Base-by-base conservation (phyloP, 2,888 invertebrate genomes). In the Anagyrus pseudococci region DNA sequence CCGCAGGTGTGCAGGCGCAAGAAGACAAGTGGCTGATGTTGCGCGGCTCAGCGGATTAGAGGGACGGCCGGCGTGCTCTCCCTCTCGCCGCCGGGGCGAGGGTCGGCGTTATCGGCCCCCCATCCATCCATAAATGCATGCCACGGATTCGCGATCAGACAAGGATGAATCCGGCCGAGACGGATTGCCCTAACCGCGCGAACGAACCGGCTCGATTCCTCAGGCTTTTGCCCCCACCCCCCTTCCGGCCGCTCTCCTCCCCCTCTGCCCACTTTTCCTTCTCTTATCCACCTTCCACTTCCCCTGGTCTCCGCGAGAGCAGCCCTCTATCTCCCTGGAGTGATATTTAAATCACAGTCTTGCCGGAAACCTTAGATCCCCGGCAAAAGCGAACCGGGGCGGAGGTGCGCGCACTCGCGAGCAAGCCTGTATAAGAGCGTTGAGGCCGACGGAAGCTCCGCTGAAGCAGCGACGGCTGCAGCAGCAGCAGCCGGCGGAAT, bases 301-400 rank as follows among this genome's bases (percentile, higher is more conserved):
- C n/a, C n/a, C n/a, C n/a, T n/a, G n/a, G n/a, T n/a, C n/a, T n/a
- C n/a, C n/a, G n/a, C n/a, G n/a, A n/a, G n/a, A n/a, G n/a, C 26
- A 13, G 17, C 17, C 33, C 37, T 37, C 29, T 56, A 46, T 61
- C 64, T 63, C 62, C 62, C 60, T 52, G 57, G 67, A 67, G 69
- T 68, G 67, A 68, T 69, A 72, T 72, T 72, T 68, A 70, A 72
- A 72, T 72, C 68, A 70, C 58, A 52, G 66, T 62, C 62, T 64
- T 64, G 43, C 29, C 66, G 64, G 59, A 58, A 65, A 64, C 59
- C 62, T 55, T 53, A 67, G 66, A 68, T 69, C 64, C 66, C 33
- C 25, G 25, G 50, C 33, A 41, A 33, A 40, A 49, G 44, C 47
- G n/a, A 10, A 20, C 2, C 15, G 33, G 41, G 54, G 41, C 15